Percentiles rank a stretch among this genome's conserved stretches.
These are phyloP conservation scores for Drosophila pseudoananassae DNA, from an alignment of 1,140 invertebrate genomes.

Conservation along the genomic window DNA sequence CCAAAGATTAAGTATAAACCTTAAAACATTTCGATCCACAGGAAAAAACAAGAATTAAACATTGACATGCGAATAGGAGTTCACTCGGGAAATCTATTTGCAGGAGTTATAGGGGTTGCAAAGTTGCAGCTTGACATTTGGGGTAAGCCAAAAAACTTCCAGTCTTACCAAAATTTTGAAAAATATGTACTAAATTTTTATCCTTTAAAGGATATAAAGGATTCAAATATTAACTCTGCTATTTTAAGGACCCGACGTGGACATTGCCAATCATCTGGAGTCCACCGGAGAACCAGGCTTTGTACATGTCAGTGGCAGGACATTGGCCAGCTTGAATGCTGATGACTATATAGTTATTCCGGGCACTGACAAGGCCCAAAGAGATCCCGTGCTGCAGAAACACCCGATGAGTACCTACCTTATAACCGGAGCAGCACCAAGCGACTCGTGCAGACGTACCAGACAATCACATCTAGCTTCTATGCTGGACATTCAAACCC, in stretches of 20 bases:
- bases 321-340: not conserved
- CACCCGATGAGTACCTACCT: not conserved
- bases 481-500: not conserved
- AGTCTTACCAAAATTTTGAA: no score
- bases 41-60: constrained; percentile 89
- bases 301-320: constrained; percentile 83
- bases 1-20: no score
- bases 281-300: constrained; percentile 94
- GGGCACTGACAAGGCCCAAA: not conserved
- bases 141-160: constrained; percentile 85
- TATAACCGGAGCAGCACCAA: not conserved
- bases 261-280: constrained; percentile 97
- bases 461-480: not conserved
- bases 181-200: no score
- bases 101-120: constrained; percentile 94
- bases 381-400: not conserved
- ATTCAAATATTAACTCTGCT: no score
- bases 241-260: constrained; percentile 88
- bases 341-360: not conserved
- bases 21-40: not conserved
- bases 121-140: constrained; percentile 98
- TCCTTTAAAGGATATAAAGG: no score
- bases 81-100: constrained; percentile 95
- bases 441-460: not conserved
- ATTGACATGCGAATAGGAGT: constrained; percentile 99